Evolutionary conservation across 1,140 invertebrate genomes (phyloP), one percentile per base, ranked within the genome.

Genomic region (Probaryconus sp.): DNA sequence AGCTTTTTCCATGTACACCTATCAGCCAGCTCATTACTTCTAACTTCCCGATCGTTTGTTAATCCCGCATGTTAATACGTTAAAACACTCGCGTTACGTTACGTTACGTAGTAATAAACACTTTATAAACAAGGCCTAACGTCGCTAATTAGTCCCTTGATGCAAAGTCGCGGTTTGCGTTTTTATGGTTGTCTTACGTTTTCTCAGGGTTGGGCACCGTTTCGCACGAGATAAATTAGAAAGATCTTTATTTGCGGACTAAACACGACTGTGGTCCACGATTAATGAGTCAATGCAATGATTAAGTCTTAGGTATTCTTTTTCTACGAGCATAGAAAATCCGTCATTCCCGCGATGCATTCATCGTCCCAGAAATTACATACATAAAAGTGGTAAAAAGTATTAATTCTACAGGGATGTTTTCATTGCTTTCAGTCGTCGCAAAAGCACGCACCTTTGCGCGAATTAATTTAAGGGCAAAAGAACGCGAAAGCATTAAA

Each of bases 281-380:
- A 76, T 76, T 76, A 68, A 76, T 56, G 53, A 73, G 21, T 14
- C 42, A 38, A 65, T n/a, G n/a, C n/a, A n/a, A n/a, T n/a, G n/a
- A n/a, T n/a, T n/a, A n/a, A n/a, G n/a, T n/a, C n/a, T n/a, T n/a
- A n/a, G n/a, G n/a, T n/a, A n/a, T n/a, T n/a, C n/a, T n/a, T n/a
- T n/a, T n/a, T n/a, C n/a, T n/a, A n/a, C n/a, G n/a, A n/a, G n/a
- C n/a, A n/a, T n/a, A n/a, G n/a, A n/a, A n/a, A n/a, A n/a, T n/a
- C n/a, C n/a, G n/a, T n/a, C n/a, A n/a, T n/a, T n/a, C n/a, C n/a
- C n/a, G n/a, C n/a, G n/a, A n/a, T n/a, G n/a, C n/a, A n/a, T n/a
- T n/a, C n/a, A n/a, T n/a, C n/a, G n/a, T n/a, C n/a, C n/a, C n/a
- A n/a, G n/a, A n/a, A n/a, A n/a, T n/a, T n/a, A n/a, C n/a, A n/a